Evolutionary conservation across 2,888 invertebrate species (phyloP).

Genomic region (Agriopis aurantiaria): DNA sequence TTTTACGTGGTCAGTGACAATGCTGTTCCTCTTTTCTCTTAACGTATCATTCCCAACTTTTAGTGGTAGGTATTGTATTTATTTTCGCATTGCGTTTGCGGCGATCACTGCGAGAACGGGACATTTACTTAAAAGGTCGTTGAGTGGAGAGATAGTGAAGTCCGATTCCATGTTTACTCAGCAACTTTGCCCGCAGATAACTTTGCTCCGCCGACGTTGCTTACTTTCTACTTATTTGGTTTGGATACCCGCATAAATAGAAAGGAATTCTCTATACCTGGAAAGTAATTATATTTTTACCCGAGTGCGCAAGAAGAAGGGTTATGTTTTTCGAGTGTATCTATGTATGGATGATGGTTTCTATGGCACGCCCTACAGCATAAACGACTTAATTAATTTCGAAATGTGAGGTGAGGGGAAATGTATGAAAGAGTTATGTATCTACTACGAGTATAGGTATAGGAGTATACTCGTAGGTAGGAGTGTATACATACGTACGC

Average conservation of each 20-base stretch:
- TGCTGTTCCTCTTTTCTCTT: constrained; percentile 80
- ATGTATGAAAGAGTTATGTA: no score
- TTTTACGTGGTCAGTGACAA: constrained; percentile 85
- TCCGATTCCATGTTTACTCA: constrained; percentile 75
- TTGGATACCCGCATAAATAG: constrained; percentile 82
- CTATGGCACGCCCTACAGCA: no score
- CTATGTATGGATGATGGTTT: no score
- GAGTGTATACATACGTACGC: no score
- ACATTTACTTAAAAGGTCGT: constrained; percentile 57
- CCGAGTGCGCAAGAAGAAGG: no score
- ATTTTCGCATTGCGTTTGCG: constrained; percentile 60
- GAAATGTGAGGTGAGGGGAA: no score
- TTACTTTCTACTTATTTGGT: constrained; percentile 76
- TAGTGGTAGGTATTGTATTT: constrained; percentile 67
- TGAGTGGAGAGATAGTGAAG: constrained; percentile 60
- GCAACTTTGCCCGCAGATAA: constrained; percentile 78
- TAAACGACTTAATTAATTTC: no score
- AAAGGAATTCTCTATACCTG: constrained; percentile 60
- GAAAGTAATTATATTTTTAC: constrained; percentile 57
- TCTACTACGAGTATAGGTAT: no score
- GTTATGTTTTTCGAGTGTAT: no score
- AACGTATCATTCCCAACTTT: constrained; percentile 77
- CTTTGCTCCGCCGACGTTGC: constrained; percentile 67
- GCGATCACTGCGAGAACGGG: constrained; percentile 50
- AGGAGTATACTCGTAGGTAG: no score